Base-by-base conservation (phyloP, 1,140 invertebrate species). In the Gerris buenoi region DNA sequence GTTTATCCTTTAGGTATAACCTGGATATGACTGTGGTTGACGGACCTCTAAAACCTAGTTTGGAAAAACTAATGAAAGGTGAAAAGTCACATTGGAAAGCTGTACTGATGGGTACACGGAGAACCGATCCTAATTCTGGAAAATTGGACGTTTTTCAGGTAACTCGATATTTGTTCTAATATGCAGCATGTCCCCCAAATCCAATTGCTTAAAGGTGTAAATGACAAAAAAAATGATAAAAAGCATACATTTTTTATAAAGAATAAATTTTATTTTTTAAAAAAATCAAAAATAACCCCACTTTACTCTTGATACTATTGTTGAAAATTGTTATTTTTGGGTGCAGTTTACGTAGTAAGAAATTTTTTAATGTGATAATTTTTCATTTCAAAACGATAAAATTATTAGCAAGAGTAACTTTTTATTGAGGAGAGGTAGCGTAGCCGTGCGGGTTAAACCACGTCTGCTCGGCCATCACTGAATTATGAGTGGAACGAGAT, bases 51-150 rank as follows among this genome's bases (percentile, higher is more conserved):
- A 91, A 89, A 77, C 74, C 78, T 25, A 86, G 85, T 1, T 76
- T 97, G 23, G 72, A 75, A 26, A 77, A 79, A 23, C 76, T 94
- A 61, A 74, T 89, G 13, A n/a, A 61, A 15, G 2, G 63, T 58
- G 23, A 64, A 25, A 63, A 60, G 28, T 29, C 25, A 25, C 72
- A 79, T 0, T 80, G 95, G 3, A 89, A 89, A 77, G 91, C 88
- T 1, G 86, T 89, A 66, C 78, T 97, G 1, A 91, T 97, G 87
- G 95, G 95, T 29, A 91, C 87, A 23, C 81, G 94, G 70, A 81
- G 83, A 69, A 89, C 86, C 5, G 94, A 98, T 81, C 92, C 93
- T 0, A 86, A 84, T 74, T 86, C 87, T 26, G 75, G 82, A 63
- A 76, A 84, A 70, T 75, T 92, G 23, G 74, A 83, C 26, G 75